phyloP scores from a whole-genome alignment of 1,140 invertebrate genomes.

The Platyscapa corneri region DNA sequence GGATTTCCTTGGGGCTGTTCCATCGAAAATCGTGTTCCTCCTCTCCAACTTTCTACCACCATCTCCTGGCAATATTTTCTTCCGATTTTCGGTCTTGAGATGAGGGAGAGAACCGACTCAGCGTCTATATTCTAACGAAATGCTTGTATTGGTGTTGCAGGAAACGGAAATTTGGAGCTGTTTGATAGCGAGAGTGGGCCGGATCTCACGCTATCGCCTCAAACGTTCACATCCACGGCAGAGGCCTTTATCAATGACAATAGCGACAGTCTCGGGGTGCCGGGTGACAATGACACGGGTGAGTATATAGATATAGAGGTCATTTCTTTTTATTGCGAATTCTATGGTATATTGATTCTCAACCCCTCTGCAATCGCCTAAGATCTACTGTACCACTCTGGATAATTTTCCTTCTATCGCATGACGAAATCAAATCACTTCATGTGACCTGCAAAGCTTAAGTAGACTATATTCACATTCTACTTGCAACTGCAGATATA shows the following conservation, averaged over 20 bases:
- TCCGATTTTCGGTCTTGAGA: background rate
- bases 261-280: conserved; percentile 79
- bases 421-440: conserved; percentile 17
- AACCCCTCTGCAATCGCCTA: background rate
- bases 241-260: conserved; percentile 83
- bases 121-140: background rate
- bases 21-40: background rate
- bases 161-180: conserved; percentile 79
- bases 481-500: background rate
- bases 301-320: conserved; percentile 56
- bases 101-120: background rate
- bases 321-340: conserved; percentile 32
- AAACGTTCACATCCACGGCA: conserved; percentile 80
- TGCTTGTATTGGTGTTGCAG: conserved; percentile 62
- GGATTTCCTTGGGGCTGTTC: conserved; percentile 7
- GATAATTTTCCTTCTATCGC: conserved; percentile 36
- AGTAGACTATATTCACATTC: background rate
- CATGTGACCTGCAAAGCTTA: background rate
- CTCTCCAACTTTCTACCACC: background rate
- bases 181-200: conserved; percentile 83
- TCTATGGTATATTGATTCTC: conserved; percentile 14
- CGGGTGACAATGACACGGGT: conserved; percentile 76
- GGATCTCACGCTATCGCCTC: conserved; percentile 81
- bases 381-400: background rate
- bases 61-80: background rate